Evolutionary conservation across 2,113 vertebrate genomes (phyloP), one percentile per base, ranked within the genome.

Genomic region (Stegastes partitus): DNA sequence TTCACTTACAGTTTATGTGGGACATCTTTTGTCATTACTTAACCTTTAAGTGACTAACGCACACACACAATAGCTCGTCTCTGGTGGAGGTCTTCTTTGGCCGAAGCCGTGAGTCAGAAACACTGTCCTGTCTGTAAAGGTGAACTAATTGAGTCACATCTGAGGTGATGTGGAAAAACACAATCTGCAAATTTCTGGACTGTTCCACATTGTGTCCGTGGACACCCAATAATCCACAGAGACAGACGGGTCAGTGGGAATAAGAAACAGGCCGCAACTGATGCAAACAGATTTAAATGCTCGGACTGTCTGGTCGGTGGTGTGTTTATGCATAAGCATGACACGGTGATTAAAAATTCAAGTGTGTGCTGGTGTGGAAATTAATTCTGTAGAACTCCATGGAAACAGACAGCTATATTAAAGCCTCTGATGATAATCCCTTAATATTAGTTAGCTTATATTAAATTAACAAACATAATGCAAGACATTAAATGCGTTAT

Each of bases 201-300:
- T 23, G 23, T 16, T 57, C 31, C 19, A 23, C 14, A 11, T 6
- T 42, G 26, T 28, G 19, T 66, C 23, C 39, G 11, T 19, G 19
- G n/a, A n/a, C n/a, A 11, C 7, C 15, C 19, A 0, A 15, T 23
- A 19, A 56, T 69, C 25, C 51, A 26, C 67, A 15, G 44, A 4
- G 61, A 61, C 74, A 42, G 50, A 22, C 44, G n/a, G 26, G 58
- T 28, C 65, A 59, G 39, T 22, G 31, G 21, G 11, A 39, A 58
- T 54, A 22, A 47, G 37, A 12, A 28, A 4, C 26, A 55, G 25
- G 12, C 15, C 44, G n/a, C 58, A 37, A 37, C 19, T 61, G 71
- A 71, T 84, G 70, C 49, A 79, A 84, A 53, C 21, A 16, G 26
- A 70, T 75, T 65, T 4, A 56, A 74, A 81, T 55, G 12, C 22